phyloP scores from a whole-genome alignment of 2,797 vertebrate species.

The Jordanella pulchra region DNA sequence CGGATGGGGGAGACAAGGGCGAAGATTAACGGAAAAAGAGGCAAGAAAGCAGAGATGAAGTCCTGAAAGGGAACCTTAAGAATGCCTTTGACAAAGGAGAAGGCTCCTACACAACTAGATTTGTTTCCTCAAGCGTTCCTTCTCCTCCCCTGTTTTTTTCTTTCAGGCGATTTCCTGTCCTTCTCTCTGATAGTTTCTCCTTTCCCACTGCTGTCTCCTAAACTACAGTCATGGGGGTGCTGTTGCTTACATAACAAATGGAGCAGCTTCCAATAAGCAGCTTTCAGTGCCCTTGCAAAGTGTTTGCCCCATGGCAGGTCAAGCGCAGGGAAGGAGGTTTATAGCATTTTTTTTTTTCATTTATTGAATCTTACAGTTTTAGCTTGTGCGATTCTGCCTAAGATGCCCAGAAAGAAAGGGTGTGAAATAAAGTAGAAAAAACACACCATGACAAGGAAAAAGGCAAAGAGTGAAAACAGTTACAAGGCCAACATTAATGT shows the following conservation, averaged over 20 bases:
- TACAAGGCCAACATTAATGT: slow-evolving; percentile 42
- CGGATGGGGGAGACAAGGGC: slow-evolving; percentile 15
- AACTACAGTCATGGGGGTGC: slow-evolving; percentile 39
- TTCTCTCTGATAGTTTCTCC: slow-evolving; percentile 44
- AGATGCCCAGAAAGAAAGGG: slow-evolving; percentile 61
- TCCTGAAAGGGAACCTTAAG: slow-evolving; percentile 10
- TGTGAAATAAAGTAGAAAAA: slow-evolving; percentile 60
- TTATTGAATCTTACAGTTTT: slow-evolving; percentile 67
- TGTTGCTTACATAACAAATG: slow-evolving; percentile 59
- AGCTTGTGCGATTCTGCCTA: slow-evolving; percentile 66
- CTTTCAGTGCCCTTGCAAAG: slow-evolving; percentile 71
- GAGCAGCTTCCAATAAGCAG: slow-evolving; percentile 69
- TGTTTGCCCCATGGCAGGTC: slow-evolving; percentile 67
- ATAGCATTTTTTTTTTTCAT: slow-evolving; percentile 22
- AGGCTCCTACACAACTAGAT: slow-evolving; percentile 42
- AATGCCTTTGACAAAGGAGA: slow-evolving; percentile 18
- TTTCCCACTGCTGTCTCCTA: slow-evolving; percentile 20
- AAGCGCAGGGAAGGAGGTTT: slow-evolving; percentile 54
- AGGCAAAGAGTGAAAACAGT: slow-evolving; percentile 58
- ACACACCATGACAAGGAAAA: slow-evolving; percentile 27
- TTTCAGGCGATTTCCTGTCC: slow-evolving; percentile 38
- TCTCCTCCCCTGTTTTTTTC: slow-evolving; percentile 28
- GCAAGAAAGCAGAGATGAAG: slow-evolving; percentile 26
- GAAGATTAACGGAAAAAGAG: slow-evolving; percentile 8
- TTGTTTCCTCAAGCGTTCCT: slow-evolving; percentile 38